Evolutionary conservation across 1,140 invertebrate species (phyloP).

Genomic region (Cotesia chilonis): DNA sequence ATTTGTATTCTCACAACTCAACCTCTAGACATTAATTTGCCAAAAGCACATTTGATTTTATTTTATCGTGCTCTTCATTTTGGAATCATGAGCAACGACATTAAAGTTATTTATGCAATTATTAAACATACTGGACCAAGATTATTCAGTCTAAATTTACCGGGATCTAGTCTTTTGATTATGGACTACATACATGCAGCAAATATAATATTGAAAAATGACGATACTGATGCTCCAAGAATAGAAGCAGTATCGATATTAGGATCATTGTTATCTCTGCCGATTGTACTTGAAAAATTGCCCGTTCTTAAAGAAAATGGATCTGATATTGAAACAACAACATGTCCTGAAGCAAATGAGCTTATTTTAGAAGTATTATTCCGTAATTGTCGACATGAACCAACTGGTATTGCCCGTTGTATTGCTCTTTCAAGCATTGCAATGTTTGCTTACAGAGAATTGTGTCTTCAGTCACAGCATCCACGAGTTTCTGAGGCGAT

Average conservation of each 20-base stretch:
- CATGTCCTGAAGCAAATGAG: constrained; percentile 86
- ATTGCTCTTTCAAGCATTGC: constrained; percentile 89
- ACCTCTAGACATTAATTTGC: constrained; percentile 67
- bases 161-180: constrained; percentile 86
- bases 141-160: constrained; percentile 87
- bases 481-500: constrained; percentile 83
- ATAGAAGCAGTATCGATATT: constrained; percentile 92
- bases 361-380: constrained; percentile 88
- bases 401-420: constrained; percentile 87
- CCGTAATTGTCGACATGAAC: constrained; percentile 86
- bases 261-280: constrained; percentile 84
- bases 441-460: constrained; percentile 83
- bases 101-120: constrained; percentile 69
- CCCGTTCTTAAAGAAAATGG: constrained; percentile 83
- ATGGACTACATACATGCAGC: constrained; percentile 92
- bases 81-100: constrained; percentile 69
- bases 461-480: constrained; percentile 73
- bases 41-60: constrained; percentile 79
- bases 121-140: constrained; percentile 79
- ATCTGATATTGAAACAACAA: constrained; percentile 74
- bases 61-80: constrained; percentile 91
- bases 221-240: constrained; percentile 83
- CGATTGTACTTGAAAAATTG: constrained; percentile 78
- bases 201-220: constrained; percentile 83
- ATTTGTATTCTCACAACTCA: constrained; percentile 74